Conservation (phyloP, 2,797 vertebrate species). For the Eremophila alpestris region DNA sequence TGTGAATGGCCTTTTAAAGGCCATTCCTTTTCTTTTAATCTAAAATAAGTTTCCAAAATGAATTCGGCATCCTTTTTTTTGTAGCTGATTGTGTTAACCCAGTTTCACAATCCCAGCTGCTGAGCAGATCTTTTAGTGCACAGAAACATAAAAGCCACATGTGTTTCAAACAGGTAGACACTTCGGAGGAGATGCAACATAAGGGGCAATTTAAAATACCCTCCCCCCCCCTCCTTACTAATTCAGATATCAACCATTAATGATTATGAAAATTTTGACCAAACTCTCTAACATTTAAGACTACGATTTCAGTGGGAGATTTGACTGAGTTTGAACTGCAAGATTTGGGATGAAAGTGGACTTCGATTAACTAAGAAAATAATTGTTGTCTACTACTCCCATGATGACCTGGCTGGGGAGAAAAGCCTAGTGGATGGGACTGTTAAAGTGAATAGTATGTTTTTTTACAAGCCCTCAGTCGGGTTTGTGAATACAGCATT, state of each 20-base stretch:
- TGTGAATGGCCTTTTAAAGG: background rate
- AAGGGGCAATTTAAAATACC: background rate
- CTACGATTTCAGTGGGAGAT: background rate
- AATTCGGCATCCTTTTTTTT: background rate
- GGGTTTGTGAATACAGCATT: background rate
- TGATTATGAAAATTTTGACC: background rate
- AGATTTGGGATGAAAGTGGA: background rate
- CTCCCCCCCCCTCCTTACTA: fast-evolving
- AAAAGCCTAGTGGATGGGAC: background rate
- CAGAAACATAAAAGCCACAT: background rate
- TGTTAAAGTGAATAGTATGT: background rate
- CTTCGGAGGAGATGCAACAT: background rate
- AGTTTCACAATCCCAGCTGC: background rate
- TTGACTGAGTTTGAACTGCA: background rate
- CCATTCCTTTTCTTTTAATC: background rate
- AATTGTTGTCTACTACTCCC: background rate
- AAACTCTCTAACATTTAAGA: background rate
- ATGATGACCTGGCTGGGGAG: background rate
- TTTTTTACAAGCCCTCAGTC: background rate
- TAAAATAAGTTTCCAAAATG: background rate
- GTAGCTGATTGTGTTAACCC: background rate
- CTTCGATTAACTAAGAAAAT: background rate
- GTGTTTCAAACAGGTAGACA: background rate
- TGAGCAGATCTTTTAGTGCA: background rate
- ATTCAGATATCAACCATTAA: background rate